Conservation (phyloP, 2,888 invertebrate genomes). For the Dorcus hopei region DNA sequence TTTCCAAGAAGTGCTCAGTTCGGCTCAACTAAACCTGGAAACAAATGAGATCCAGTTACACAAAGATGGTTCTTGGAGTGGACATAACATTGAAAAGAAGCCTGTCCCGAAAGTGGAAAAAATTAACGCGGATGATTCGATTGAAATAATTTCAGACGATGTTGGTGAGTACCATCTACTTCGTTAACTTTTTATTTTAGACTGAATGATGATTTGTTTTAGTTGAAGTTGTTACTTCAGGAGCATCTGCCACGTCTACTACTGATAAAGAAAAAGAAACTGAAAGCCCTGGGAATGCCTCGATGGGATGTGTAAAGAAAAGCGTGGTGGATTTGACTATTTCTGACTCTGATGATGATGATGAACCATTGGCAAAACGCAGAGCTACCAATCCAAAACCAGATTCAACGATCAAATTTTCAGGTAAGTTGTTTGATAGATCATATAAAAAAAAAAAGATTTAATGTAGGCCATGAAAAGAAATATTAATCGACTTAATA, state of each 20-base stretch:
- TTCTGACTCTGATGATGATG: constrained; percentile 71
- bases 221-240: constrained; percentile 38
- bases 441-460: too few species aligned
- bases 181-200: constrained; percentile 2
- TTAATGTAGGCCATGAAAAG: too few species aligned
- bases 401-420: constrained; percentile 47
- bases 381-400: constrained; percentile 49
- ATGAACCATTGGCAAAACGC: constrained; percentile 65
- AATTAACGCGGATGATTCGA: constrained; percentile 51
- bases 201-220: background rate
- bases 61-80: constrained; percentile 83
- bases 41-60: constrained; percentile 80
- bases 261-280: constrained; percentile 27
- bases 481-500: too few species aligned
- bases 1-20: constrained; percentile 78
- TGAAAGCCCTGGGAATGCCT: constrained; percentile 21
- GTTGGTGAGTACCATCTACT: constrained; percentile 55
- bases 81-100: constrained; percentile 62
- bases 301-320: constrained; percentile 45
- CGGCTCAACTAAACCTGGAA: constrained; percentile 64
- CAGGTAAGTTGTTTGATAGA: constrained; percentile 35
- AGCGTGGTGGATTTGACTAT: constrained; percentile 65
- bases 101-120: constrained; percentile 48
- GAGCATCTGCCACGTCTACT: constrained; percentile 32
- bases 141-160: constrained; percentile 75